A percentile compares a stretch with the other conserved stretches of the same genome.
These are phyloP conservation scores for Panopea generosa DNA, from an alignment of 2,888 invertebrate genomes.

Conservation along the genomic window DNA sequence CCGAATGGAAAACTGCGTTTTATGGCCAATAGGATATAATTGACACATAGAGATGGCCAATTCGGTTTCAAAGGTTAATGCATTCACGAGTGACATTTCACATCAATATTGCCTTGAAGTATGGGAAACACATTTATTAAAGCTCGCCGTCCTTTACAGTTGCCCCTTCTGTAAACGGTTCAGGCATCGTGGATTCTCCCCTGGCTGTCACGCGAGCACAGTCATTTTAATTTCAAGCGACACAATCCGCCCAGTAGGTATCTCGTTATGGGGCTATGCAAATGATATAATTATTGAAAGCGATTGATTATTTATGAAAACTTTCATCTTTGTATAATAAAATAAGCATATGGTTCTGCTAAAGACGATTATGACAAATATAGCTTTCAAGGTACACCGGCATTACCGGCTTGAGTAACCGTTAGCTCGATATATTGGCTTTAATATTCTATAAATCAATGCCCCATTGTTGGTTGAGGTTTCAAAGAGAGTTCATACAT, in stretches of 20 bases:
- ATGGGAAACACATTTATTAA: conserved; percentile 40
- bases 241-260: conserved; percentile 44
- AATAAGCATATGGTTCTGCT: conserved; percentile 55
- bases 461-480: too few species aligned
- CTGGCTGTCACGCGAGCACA: conserved; percentile 45
- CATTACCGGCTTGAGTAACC: not conserved
- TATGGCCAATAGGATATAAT: conserved; percentile 4
- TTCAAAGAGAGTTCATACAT: too few species aligned
- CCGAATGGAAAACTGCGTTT: conserved; percentile 16
- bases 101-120: conserved; percentile 54
- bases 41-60: conserved; percentile 4
- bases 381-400: not conserved
- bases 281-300: conserved; percentile 59
- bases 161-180: conserved; percentile 20
- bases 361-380: conserved; percentile 21
- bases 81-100: conserved; percentile 62
- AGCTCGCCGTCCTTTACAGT: conserved; percentile 16
- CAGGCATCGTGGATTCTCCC: conserved; percentile 25
- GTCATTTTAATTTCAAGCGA: conserved; percentile 57
- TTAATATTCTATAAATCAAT: not conserved
- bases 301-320: conserved; percentile 56
- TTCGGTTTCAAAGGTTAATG: conserved; percentile 56
- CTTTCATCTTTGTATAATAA: conserved; percentile 37
- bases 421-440: not conserved
- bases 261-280: conserved; percentile 56